Evolutionary conservation across 2,888 invertebrate species (phyloP).

Genomic region (Frankliniella intonsa): DNA sequence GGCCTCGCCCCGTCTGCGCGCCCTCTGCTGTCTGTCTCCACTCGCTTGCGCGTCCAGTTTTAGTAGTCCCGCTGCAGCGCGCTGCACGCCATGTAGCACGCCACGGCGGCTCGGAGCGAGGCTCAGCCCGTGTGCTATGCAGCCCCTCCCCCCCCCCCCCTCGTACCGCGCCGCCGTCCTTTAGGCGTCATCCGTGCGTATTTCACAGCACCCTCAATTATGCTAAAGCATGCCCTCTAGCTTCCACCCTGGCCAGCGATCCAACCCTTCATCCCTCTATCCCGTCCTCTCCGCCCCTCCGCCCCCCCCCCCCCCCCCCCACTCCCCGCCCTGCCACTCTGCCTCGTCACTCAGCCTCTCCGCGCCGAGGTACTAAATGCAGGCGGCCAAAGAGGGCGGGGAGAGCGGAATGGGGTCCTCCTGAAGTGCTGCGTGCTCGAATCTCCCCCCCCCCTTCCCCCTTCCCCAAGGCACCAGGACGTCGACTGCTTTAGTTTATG

Average conservation of each 20-base stretch:
- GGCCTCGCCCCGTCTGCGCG: too few species aligned
- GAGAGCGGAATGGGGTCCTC: too few species aligned
- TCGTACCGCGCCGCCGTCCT: background rate
- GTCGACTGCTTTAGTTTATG: too few species aligned
- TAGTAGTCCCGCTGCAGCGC: background rate
- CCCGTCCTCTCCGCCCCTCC: background rate
- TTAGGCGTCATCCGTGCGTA: constrained; percentile 3
- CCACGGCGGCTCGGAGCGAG: background rate
- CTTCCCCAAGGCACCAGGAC: too few species aligned
- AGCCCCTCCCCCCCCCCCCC: background rate
- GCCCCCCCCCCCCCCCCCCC: background rate
- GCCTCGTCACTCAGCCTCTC: background rate
- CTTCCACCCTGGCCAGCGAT: background rate
- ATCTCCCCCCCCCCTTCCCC: too few species aligned
- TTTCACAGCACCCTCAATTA: constrained; percentile 10
- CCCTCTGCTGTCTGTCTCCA: too few species aligned
- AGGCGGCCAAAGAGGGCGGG: too few species aligned
- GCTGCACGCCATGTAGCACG: background rate
- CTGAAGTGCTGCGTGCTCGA: too few species aligned
- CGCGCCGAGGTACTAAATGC: too few species aligned
- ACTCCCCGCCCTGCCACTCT: background rate
- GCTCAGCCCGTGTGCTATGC: background rate
- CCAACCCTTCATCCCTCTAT: background rate
- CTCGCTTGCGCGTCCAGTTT: too few species aligned
- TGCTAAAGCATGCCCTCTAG: constrained; percentile 10